Percentiles rank a stretch among this genome's conserved stretches.
phyloP scores from a whole-genome alignment of 2,797 vertebrate genomes.

The Sarcoramphus papa region DNA sequence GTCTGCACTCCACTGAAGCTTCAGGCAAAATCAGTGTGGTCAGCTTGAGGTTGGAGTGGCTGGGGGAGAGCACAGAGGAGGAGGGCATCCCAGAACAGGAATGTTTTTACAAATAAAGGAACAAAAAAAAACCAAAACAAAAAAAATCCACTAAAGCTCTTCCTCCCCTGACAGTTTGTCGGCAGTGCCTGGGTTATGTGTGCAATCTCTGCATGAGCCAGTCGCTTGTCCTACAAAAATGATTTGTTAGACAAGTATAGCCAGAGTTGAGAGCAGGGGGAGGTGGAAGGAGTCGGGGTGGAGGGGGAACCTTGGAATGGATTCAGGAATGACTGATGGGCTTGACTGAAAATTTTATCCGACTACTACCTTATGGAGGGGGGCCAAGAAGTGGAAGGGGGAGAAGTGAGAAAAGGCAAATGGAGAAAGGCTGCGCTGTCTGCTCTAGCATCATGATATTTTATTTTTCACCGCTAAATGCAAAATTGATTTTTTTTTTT shows the following conservation, averaged over 20 bases:
- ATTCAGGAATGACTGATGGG: constrained; percentile 60
- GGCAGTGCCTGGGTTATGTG: neutral
- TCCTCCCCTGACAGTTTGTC: neutral
- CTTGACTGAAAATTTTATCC: constrained; percentile 43
- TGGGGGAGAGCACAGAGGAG: neutral
- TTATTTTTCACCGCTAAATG: constrained; percentile 33
- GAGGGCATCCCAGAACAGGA: neutral
- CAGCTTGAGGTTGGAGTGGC: neutral
- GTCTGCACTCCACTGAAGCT: neutral
- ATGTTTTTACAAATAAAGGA: neutral
- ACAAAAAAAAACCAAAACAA: neutral
- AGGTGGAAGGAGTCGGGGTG: neutral
- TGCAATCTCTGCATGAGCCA: neutral
- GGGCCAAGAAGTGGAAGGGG: neutral
- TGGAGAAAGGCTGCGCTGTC: neutral
- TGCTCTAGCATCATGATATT: neutral
- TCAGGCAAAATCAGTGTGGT: neutral
- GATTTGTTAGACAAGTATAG: constrained; percentile 50
- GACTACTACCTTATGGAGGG: constrained; percentile 39
- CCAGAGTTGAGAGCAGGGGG: constrained; percentile 38
- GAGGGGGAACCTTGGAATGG: constrained; percentile 58
- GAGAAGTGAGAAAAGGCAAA: constrained; percentile 47
- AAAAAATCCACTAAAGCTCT: neutral
- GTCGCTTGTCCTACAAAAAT: constrained; percentile 52
- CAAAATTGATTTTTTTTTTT: constrained; percentile 30